phyloP scores from a whole-genome alignment of 2,888 invertebrate genomes.

The Cancer borealis region DNA sequence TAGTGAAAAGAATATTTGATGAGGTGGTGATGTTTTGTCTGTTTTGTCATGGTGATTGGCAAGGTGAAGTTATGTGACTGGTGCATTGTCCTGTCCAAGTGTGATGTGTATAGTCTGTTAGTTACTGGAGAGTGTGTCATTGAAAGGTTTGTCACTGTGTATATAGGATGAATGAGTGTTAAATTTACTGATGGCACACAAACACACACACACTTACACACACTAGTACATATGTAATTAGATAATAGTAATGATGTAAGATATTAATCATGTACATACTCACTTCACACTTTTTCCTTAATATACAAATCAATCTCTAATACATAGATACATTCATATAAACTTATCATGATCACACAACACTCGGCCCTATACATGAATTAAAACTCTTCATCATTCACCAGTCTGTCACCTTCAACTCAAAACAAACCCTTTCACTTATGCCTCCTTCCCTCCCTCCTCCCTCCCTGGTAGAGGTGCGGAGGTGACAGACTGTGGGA shows the following conservation, averaged over 20 bases:
- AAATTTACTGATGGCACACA: not conserved
- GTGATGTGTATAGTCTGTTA: not conserved
- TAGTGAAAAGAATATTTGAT: not conserved
- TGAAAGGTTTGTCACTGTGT: not conserved
- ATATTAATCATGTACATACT: too few species aligned
- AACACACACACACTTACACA: not conserved
- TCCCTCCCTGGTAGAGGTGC: slow-evolving; percentile 84
- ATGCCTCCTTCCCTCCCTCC: slow-evolving; percentile 18
- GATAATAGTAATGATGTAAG: too few species aligned
- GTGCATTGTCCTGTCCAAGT: not conserved
- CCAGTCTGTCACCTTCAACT: not conserved
- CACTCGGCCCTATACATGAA: not conserved
- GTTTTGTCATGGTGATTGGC: not conserved
- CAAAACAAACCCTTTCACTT: not conserved
- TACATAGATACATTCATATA: too few species aligned
- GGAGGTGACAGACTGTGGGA: slow-evolving; percentile 93
- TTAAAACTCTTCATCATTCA: not conserved
- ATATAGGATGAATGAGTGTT: not conserved
- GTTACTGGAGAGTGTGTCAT: too few species aligned
- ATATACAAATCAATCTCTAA: too few species aligned
- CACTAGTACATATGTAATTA: not conserved
- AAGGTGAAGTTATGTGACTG: not conserved
- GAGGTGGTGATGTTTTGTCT: not conserved
- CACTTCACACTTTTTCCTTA: too few species aligned
- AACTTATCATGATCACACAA: not conserved